A percentile compares a stretch with the other conserved stretches of the same genome.
Conservation (phyloP, 2,113 vertebrate genomes). For the Phoxinus phoxinus region DNA sequence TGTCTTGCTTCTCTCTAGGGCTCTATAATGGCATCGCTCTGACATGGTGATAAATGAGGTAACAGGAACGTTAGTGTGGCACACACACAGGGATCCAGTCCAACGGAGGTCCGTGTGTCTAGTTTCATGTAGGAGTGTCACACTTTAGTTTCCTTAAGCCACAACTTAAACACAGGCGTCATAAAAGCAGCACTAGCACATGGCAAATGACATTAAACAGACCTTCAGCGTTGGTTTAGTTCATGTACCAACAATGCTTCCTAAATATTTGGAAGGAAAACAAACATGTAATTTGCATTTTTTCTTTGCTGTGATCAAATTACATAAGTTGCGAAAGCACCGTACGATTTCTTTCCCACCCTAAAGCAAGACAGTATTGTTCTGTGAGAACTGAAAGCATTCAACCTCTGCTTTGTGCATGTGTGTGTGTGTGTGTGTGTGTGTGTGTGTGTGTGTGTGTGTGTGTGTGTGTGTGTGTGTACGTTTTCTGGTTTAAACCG, state of each 20-base stretch:
- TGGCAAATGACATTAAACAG: slow-evolving; percentile 29
- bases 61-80: slow-evolving; percentile 13
- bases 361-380: neutral
- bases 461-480: slow-evolving; percentile 5
- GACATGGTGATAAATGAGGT: neutral
- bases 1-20: neutral
- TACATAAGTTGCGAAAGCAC: neutral
- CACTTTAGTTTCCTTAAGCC: slow-evolving; percentile 29
- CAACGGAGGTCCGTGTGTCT: neutral
- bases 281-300: neutral
- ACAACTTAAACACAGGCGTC: neutral
- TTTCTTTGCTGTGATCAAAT: neutral
- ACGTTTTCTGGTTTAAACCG: neutral
- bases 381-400: slow-evolving; percentile 14
- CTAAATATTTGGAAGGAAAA: slow-evolving; percentile 26
- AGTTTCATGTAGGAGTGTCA: neutral
- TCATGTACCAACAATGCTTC: slow-evolving; percentile 11
- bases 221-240: neutral
- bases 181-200: slow-evolving; percentile 20
- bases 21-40: slow-evolving; percentile 12
- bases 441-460: slow-evolving; percentile 5
- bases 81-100: neutral
- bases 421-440: neutral
- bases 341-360: neutral
- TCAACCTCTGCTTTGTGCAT: neutral